Conservation (phyloP, 2,113 vertebrate genomes). For the Chascanopsetta lugubris region DNA sequence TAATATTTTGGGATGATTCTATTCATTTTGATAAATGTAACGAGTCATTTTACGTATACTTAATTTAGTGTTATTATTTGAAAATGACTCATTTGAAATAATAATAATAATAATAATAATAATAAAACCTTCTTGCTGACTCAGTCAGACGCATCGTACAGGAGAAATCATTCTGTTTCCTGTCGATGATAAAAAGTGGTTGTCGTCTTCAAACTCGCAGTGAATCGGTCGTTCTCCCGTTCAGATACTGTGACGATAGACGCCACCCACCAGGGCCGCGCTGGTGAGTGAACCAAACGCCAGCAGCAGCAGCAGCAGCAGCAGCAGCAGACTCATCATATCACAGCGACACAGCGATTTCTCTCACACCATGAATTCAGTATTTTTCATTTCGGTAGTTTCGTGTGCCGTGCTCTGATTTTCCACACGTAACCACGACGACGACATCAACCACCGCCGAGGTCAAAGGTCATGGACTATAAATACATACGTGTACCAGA, state of each 20-base stretch:
- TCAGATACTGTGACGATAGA: slow-evolving; percentile 33
- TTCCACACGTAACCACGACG: slow-evolving; percentile 48
- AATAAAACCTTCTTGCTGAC: too few relatives aligned
- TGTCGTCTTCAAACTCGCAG: not conserved
- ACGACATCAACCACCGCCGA: too few relatives aligned
- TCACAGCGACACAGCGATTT: not conserved
- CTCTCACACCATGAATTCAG: not conserved
- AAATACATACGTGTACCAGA: slow-evolving; percentile 64
- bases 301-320: slow-evolving; percentile 36
- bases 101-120: too few relatives aligned
- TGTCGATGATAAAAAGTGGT: not conserved
- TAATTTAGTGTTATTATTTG: too few relatives aligned
- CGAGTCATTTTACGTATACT: too few relatives aligned
- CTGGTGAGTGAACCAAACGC: slow-evolving; percentile 30
- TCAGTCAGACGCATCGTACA: too few relatives aligned
- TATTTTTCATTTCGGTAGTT: slow-evolving; percentile 22
- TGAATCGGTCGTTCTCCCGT: not conserved
- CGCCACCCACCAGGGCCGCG: slow-evolving; percentile 25
- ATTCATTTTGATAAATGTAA: too few relatives aligned
- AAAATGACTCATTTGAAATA: too few relatives aligned
- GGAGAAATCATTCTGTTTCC: too few relatives aligned
- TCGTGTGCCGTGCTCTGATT: slow-evolving; percentile 59
- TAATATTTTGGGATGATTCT: too few relatives aligned
- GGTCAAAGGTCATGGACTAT: slow-evolving; percentile 58
- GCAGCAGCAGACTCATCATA: slow-evolving; percentile 33